These are phyloP conservation scores for Ploceus nigricollis DNA, from an alignment of 2,113 vertebrate species.

Conservation along the genomic window DNA sequence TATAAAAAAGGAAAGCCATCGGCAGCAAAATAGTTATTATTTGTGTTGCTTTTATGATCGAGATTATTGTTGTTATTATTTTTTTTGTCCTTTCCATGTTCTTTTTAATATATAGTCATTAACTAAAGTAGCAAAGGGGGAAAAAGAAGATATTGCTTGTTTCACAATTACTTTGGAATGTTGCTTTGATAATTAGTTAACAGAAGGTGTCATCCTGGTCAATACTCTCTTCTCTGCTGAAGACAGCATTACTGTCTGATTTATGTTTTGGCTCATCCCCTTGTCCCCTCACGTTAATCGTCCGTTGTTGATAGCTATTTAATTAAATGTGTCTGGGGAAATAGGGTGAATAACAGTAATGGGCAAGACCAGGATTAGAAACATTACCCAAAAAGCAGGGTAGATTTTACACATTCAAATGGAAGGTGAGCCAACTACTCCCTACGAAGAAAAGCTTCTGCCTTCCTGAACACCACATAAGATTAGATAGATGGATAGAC, in stretches of 20 bases:
- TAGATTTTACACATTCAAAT: neutral
- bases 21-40: neutral
- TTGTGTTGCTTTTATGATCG: neutral
- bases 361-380: slow-evolving; percentile 4
- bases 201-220: slow-evolving; percentile 56
- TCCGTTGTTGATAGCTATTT: slow-evolving; percentile 62
- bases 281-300: slow-evolving; percentile 48
- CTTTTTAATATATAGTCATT: slow-evolving; percentile 1
- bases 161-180: slow-evolving; percentile 49
- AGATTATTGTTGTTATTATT: neutral
- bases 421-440: neutral
- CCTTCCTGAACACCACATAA: neutral
- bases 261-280: slow-evolving; percentile 62
- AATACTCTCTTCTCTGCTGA: slow-evolving; percentile 58
- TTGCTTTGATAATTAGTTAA: slow-evolving; percentile 66
- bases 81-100: neutral
- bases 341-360: slow-evolving; percentile 32
- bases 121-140: neutral
- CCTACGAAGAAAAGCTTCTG: neutral
- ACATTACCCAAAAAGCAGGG: neutral
- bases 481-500: neutral
- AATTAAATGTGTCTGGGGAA: slow-evolving; percentile 58
- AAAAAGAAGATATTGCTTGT: neutral
- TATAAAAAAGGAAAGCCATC: neutral
- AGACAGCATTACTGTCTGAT: slow-evolving; percentile 61